A percentile compares a stretch with the other conserved stretches of the same genome.
phyloP scores from a whole-genome alignment of 2,888 invertebrate genomes.

The Steromphala cineraria region DNA sequence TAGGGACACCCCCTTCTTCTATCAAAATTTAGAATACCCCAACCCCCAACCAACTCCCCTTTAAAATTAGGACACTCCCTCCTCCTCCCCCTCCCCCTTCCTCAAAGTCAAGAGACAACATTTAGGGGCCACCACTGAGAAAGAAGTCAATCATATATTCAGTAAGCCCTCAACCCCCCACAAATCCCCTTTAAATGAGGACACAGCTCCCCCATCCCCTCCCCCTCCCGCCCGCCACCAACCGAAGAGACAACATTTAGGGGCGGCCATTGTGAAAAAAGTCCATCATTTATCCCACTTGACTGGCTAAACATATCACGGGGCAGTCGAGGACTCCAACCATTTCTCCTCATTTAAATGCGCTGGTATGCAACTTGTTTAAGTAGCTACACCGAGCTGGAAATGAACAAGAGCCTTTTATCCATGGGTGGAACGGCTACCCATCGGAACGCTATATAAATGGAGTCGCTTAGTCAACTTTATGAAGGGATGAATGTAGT shows the following conservation, averaged over 20 bases:
- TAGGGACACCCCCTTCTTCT: too few species aligned
- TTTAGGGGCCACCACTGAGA: not conserved
- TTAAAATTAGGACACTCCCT: not conserved
- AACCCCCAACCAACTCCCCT: not conserved
- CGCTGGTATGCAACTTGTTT: too few species aligned
- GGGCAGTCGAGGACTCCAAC: not conserved
- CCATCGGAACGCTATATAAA: too few species aligned
- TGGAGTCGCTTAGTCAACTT: too few species aligned
- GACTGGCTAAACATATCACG: not conserved
- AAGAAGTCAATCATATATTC: not conserved
- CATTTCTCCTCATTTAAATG: not conserved
- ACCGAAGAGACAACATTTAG: not conserved
- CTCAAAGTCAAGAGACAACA: not conserved
- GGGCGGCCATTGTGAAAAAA: not conserved
- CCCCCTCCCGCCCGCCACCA: not conserved
- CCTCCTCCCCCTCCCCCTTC: not conserved
- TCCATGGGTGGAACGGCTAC: too few species aligned
- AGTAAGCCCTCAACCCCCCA: not conserved
- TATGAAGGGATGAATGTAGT: too few species aligned
- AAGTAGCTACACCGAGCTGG: too few species aligned
- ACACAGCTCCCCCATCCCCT: too few species aligned
- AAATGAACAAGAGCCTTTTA: too few species aligned
- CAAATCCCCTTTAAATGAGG: not conserved
- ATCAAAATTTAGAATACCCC: too few species aligned
- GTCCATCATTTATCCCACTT: not conserved